phyloP scores from a whole-genome alignment of 2,797 vertebrate genomes.

The Momotus momota region DNA sequence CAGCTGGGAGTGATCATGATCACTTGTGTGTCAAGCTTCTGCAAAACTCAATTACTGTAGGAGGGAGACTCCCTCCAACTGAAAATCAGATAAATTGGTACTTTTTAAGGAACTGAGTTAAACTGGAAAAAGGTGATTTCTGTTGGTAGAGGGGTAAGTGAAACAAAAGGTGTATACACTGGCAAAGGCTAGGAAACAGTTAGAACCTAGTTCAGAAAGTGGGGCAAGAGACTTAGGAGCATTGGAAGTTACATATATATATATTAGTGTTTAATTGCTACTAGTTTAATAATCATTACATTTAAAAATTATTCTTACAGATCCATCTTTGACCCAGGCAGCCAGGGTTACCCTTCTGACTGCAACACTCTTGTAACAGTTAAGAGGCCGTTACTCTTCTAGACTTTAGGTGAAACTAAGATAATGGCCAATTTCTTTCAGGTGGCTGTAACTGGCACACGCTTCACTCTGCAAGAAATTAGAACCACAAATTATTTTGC shows the following conservation, averaged over 20 bases:
- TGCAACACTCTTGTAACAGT: background rate
- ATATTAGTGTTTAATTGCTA: constrained; percentile 28
- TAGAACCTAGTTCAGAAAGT: background rate
- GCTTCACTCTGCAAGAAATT: constrained; percentile 2
- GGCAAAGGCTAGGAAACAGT: background rate
- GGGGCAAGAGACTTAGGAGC: background rate
- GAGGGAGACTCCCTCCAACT: background rate
- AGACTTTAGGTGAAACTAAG: background rate
- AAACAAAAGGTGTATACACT: background rate
- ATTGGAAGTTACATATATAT: background rate
- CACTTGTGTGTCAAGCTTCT: background rate
- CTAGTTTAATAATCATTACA: constrained; percentile 24
- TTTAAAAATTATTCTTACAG: constrained; percentile 7
- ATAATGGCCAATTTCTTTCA: background rate
- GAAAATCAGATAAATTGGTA: background rate
- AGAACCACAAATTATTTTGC: background rate
- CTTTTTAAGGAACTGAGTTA: background rate
- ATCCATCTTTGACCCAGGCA: constrained; percentile 23
- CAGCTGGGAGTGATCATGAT: background rate
- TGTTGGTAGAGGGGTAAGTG: background rate
- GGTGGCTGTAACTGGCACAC: background rate
- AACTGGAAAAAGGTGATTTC: background rate
- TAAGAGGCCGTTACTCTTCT: background rate
- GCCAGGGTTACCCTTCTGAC: constrained; percentile 23
- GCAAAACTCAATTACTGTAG: background rate